A percentile compares a stretch with the other conserved stretches of the same genome.
These are phyloP conservation scores for Meandrina meandrites DNA, from an alignment of 92 coral and sea anemone genomes.

Conservation along the genomic window DNA sequence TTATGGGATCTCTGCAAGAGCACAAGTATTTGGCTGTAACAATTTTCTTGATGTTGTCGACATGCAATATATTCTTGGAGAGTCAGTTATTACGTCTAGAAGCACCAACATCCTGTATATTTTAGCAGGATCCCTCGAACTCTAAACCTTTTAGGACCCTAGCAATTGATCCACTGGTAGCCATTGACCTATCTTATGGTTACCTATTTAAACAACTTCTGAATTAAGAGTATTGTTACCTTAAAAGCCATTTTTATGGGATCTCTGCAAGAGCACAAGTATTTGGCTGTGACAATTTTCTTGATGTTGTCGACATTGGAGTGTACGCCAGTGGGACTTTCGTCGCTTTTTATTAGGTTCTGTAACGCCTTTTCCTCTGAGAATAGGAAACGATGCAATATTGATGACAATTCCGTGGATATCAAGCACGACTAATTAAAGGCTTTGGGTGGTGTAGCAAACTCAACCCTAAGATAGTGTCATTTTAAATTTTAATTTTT, in stretches of 20 bases:
- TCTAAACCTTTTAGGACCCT: too few relatives aligned
- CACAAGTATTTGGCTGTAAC: constrained; percentile 24
- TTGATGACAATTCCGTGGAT: too few relatives aligned
- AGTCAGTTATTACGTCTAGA: too few relatives aligned
- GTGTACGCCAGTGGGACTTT: not conserved
- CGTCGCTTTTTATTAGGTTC: not conserved
- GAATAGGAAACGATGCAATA: not conserved
- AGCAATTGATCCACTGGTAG: too few relatives aligned
- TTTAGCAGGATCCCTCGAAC: too few relatives aligned
- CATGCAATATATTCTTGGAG: not conserved
- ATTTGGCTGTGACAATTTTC: constrained; percentile 9
- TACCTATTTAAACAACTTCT: too few relatives aligned
- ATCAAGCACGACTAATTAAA: too few relatives aligned
- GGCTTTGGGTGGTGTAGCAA: too few relatives aligned
- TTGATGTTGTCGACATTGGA: not conserved
- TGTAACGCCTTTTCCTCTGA: not conserved
- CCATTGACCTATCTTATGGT: too few relatives aligned
- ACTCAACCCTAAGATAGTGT: too few relatives aligned
- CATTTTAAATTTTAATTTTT: too few relatives aligned
- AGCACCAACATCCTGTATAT: too few relatives aligned
- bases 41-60: not conserved
- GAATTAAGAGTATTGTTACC: not conserved
- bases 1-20: constrained; percentile 21
- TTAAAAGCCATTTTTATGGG: constrained; percentile 18
- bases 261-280: constrained; percentile 19